These are phyloP conservation scores for Oxyura jamaicensis DNA, from an alignment of 2,113 vertebrate genomes.

Conservation along the genomic window DNA sequence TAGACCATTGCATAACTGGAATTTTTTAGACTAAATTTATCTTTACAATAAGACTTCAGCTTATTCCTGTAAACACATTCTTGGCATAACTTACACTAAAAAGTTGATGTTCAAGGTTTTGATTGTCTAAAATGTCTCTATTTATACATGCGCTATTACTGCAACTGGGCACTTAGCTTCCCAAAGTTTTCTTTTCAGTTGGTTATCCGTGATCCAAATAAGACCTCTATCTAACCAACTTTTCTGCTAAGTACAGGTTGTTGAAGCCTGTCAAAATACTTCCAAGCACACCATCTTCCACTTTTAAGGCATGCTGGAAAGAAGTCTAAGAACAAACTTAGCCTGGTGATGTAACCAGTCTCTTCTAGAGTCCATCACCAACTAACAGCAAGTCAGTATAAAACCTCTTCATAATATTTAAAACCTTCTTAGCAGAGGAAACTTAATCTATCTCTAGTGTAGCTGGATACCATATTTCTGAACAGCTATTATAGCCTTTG, in stretches of 20 bases:
- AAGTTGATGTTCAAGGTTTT: neutral
- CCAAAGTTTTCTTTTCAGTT: neutral
- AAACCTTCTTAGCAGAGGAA: neutral
- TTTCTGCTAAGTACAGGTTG: neutral
- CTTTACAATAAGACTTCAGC: neutral
- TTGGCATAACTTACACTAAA: neutral
- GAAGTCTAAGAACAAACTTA: neutral
- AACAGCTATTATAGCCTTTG: slow-evolving; percentile 4
- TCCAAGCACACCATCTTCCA: neutral
- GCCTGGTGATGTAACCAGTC: neutral
- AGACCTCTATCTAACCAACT: neutral
- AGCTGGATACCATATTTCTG: neutral
- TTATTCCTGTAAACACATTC: neutral
- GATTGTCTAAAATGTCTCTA: neutral
- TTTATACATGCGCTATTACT: neutral
- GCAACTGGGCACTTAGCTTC: neutral
- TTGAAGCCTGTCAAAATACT: neutral
- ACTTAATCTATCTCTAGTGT: neutral
- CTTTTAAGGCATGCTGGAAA: neutral
- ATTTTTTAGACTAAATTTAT: neutral
- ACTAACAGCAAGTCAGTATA: neutral
- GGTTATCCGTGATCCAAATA: neutral
- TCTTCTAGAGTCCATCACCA: neutral
- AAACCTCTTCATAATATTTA: neutral
- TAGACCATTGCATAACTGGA: neutral